These are phyloP conservation scores for Puffinus mauretanicus DNA, from an alignment of 2,113 vertebrate genomes.

Conservation along the genomic window DNA sequence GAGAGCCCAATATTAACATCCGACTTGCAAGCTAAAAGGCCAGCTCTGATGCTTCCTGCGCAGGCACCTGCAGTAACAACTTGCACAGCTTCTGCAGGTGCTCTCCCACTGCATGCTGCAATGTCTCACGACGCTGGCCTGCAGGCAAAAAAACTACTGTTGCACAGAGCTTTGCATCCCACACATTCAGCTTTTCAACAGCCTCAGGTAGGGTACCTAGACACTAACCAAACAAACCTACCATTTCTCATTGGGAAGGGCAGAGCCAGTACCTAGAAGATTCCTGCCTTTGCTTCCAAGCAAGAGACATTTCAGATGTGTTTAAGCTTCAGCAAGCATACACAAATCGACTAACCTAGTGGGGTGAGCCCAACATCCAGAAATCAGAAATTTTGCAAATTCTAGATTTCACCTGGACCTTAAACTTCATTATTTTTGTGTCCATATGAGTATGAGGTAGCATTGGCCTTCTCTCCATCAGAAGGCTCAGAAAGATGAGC, in stretches of 20 bases:
- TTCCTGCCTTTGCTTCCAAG: background rate
- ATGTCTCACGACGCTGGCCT: background rate
- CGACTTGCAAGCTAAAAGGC: no score
- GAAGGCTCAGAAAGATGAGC: background rate
- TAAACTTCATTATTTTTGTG: background rate
- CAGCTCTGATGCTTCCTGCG: background rate
- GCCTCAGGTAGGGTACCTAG: background rate
- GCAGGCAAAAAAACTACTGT: background rate
- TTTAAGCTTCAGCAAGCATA: background rate
- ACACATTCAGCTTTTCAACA: background rate
- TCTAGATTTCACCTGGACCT: background rate
- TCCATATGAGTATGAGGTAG: background rate
- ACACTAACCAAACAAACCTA: background rate
- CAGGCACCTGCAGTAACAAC: background rate
- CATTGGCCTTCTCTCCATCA: background rate
- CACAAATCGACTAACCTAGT: background rate
- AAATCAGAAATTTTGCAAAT: background rate
- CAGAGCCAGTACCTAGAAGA: background rate
- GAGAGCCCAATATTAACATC: background rate
- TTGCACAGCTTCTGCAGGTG: background rate
- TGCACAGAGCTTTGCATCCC: background rate
- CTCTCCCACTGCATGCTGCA: background rate
- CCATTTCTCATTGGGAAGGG: rapidly evolving
- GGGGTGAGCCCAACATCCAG: background rate
- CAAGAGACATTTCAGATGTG: background rate